Evolutionary conservation across 2,113 vertebrate species (phyloP).

Genomic region (Megalops atlanticus): DNA sequence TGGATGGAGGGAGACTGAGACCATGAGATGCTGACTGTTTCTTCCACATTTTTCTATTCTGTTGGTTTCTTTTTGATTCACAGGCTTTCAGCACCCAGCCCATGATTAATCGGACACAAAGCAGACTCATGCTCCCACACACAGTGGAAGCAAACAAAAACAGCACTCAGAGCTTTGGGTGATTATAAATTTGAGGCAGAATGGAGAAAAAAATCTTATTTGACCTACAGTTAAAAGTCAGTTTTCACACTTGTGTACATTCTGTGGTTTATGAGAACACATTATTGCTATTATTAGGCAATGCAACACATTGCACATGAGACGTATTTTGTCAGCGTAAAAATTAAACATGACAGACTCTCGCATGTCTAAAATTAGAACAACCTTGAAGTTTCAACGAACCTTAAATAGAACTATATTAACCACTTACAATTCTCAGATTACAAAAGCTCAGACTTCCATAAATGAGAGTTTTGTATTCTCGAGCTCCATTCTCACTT

Average conservation of each 20-base stretch:
- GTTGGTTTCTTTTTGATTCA: background rate
- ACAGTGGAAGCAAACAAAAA: background rate
- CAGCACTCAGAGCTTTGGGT: background rate
- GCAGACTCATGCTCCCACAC: background rate
- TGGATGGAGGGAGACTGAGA: background rate
- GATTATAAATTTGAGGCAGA: background rate
- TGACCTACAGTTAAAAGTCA: background rate
- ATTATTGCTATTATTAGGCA: background rate
- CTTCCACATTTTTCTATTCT: background rate
- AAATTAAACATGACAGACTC: background rate
- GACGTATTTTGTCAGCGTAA: background rate
- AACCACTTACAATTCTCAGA: background rate
- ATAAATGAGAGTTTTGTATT: background rate
- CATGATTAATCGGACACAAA: background rate
- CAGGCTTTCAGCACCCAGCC: too few species aligned
- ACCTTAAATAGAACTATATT: background rate
- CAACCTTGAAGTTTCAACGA: background rate
- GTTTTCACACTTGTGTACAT: background rate
- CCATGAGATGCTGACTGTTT: background rate
- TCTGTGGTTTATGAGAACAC: background rate
- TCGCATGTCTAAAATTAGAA: background rate
- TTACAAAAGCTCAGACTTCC: background rate
- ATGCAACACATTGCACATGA: background rate
- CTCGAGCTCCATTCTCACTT: background rate
- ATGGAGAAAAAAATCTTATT: background rate